Conservation (phyloP, 2,113 vertebrate genomes). For the Mungos mungo region DNA sequence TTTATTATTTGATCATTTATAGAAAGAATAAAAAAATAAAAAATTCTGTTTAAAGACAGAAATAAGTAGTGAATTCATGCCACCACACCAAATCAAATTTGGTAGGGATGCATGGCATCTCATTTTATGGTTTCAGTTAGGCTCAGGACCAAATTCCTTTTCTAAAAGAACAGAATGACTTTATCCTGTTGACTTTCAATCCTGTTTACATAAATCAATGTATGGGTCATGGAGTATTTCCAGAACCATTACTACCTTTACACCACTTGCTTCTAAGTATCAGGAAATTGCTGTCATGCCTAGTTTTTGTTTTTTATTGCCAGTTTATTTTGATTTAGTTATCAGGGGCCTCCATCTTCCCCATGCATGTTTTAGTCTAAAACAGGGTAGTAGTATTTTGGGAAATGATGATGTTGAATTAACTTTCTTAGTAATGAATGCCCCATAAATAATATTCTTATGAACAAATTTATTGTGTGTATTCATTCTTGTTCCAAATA, state of each 20-base stretch:
- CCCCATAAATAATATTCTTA: not conserved
- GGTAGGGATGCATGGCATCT: not conserved
- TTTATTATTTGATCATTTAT: conserved; percentile 28
- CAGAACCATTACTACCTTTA: not conserved
- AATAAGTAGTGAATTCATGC: conserved; percentile 16
- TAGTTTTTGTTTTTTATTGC: not conserved
- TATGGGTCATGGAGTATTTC: conserved; percentile 5
- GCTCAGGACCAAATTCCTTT: conserved; percentile 50
- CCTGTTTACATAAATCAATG: not conserved
- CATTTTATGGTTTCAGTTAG: conserved; percentile 19
- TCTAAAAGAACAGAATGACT: conserved; percentile 24
- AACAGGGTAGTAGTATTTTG: not conserved
- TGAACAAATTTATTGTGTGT: not conserved
- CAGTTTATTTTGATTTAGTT: conserved; percentile 6
- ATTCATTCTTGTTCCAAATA: conserved; percentile 75
- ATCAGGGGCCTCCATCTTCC: not conserved
- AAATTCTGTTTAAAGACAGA: conserved; percentile 41
- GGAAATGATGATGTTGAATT: not conserved
- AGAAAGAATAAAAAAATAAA: conserved; percentile 15
- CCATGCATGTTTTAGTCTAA: not conserved
- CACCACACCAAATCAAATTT: not conserved
- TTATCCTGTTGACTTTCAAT: not conserved
- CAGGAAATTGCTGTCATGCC: not conserved
- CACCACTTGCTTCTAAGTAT: not conserved
- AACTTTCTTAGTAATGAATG: not conserved